phyloP scores from a whole-genome alignment of 2,113 vertebrate species.

The Desmodus rotundus region DNA sequence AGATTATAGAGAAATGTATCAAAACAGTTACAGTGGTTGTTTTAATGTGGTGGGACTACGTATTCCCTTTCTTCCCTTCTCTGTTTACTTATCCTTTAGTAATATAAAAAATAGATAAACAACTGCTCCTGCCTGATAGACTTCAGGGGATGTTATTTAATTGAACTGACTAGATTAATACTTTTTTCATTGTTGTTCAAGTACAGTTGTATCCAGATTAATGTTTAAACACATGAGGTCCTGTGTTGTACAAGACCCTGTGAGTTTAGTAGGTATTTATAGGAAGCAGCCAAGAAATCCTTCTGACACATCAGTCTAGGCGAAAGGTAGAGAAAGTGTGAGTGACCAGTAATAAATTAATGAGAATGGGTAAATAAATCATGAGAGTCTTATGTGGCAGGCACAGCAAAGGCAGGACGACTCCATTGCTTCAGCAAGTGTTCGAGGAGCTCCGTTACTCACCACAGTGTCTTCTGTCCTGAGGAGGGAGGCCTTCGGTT shows the following conservation, averaged over 20 bases:
- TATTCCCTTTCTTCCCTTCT: neutral
- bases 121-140: neutral
- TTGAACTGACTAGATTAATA: neutral
- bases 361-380: slow-evolving; percentile 47
- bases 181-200: neutral
- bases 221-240: neutral
- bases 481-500: neutral
- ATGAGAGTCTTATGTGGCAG: neutral
- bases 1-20: neutral
- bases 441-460: neutral
- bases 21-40: neutral
- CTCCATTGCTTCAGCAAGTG: neutral
- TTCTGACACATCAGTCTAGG: neutral
- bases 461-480: neutral
- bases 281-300: neutral
- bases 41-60: neutral
- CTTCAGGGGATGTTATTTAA: neutral
- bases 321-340: neutral
- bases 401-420: neutral
- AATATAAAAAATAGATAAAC: neutral
- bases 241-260: neutral
- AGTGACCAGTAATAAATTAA: slow-evolving; percentile 22
- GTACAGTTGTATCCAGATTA: neutral
- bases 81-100: neutral
- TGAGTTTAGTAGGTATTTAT: too few species aligned